These are phyloP conservation scores for Pyrochroa serraticornis DNA, from an alignment of 2,888 invertebrate genomes.

Conservation along the genomic window DNA sequence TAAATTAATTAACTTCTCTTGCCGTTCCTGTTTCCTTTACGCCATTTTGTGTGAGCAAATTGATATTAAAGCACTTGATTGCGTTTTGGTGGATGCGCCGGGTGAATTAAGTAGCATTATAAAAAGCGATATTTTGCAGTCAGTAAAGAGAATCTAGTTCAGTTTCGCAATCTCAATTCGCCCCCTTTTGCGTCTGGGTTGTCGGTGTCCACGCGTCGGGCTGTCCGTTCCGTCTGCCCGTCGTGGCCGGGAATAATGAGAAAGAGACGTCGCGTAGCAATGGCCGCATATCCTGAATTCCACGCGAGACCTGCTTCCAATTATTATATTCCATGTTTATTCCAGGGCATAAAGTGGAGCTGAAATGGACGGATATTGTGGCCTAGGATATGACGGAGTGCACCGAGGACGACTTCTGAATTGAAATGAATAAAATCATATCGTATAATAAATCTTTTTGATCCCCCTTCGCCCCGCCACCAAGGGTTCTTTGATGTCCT, in stretches of 20 bases:
- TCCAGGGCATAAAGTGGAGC: slow-evolving; percentile 44
- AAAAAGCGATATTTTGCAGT: background rate
- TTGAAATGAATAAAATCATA: slow-evolving; percentile 47
- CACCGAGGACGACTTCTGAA: slow-evolving; percentile 39
- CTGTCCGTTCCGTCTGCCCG: slow-evolving; percentile 4
- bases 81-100: background rate
- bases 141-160: background rate
- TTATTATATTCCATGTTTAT: slow-evolving; percentile 53
- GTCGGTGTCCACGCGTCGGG: slow-evolving; percentile 16
- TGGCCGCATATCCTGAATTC: slow-evolving; percentile 50
- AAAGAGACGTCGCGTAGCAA: slow-evolving; percentile 41
- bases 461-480: slow-evolving; percentile 9
- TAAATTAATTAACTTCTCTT: too few relatives aligned
- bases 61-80: background rate
- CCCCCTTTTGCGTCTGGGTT: background rate
- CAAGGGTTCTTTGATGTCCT: slow-evolving; percentile 24
- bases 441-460: slow-evolving; percentile 33
- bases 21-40: too few relatives aligned
- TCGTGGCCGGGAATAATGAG: slow-evolving; percentile 37
- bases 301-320: slow-evolving; percentile 46
- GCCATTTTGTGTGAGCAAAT: background rate
- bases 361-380: slow-evolving; percentile 49
- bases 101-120: background rate
- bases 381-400: slow-evolving; percentile 49
- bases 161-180: background rate